These are phyloP conservation scores for Pediacus dermestoides DNA, from an alignment of 2,888 invertebrate species.

Conservation along the genomic window DNA sequence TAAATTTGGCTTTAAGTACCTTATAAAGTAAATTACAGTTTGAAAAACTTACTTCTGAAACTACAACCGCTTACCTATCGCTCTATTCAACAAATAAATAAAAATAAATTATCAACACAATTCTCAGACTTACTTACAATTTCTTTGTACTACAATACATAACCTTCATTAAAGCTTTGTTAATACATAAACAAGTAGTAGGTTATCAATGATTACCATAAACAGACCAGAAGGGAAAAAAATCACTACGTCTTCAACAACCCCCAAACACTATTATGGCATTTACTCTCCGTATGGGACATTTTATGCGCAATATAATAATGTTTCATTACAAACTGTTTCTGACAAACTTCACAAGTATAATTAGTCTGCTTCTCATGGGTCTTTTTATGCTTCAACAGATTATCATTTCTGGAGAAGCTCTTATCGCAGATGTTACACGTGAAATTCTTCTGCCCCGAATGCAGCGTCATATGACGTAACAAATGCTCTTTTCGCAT, in stretches of 20 bases:
- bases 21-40: too few relatives aligned
- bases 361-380: slow-evolving; percentile 57
- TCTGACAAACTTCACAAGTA: slow-evolving; percentile 63
- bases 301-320: slow-evolving; percentile 63
- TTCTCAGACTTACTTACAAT: too few relatives aligned
- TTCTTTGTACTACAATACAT: too few relatives aligned
- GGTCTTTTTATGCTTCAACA: slow-evolving; percentile 59
- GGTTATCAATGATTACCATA: too few relatives aligned
- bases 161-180: too few relatives aligned
- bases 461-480: slow-evolving; percentile 64
- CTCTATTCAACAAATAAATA: too few relatives aligned
- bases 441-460: slow-evolving; percentile 63
- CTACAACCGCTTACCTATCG: too few relatives aligned
- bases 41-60: too few relatives aligned
- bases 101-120: too few relatives aligned
- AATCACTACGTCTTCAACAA: slow-evolving; percentile 29
- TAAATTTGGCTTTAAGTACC: too few relatives aligned
- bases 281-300: slow-evolving; percentile 46
- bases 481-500: slow-evolving; percentile 67
- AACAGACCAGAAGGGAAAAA: neutral
- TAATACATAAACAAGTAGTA: too few relatives aligned
- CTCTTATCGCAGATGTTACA: slow-evolving; percentile 58
- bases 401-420: slow-evolving; percentile 57
- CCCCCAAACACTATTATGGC: slow-evolving; percentile 28
- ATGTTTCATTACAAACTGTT: slow-evolving; percentile 64